Base-by-base conservation (phyloP, 2,113 vertebrate species). In the Macquaria australasica region DNA sequence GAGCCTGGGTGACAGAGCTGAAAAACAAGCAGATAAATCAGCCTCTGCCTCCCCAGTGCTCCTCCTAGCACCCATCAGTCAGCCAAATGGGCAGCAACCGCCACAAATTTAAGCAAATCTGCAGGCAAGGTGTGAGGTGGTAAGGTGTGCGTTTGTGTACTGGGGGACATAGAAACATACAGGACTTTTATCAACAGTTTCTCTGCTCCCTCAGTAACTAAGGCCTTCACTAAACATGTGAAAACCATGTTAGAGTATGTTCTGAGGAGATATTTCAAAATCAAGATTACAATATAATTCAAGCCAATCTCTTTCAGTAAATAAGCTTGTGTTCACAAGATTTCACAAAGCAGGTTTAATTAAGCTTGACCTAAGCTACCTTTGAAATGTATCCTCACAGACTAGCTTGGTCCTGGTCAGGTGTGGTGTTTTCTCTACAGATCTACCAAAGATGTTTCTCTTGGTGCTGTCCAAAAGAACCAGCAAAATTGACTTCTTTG, bases 21-120 rank as follows among this genome's bases (percentile, higher is more conserved):
- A 87, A 92, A 89, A 91, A 90, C 86, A 90, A 86, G 90, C 86
- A 72, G 81, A 92, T 94, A 93, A 91, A 95, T 94, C 90, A 91
- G 86, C 58, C 55, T 62, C 73, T 77, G 85, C 58, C 84, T 78
- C 68, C 88, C 69, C 62, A 16, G 41, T 48, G 81, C 88, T 81
- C 90, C 84, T 91, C 87, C 79, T 41, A 48, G 78, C 1, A 5
- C 53, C 68, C 87, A 93, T 94, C 91, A 82, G 73, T 95, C 92
- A 93, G 62, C 62, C 64, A 83, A 84, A 92, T 85, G 84, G 87
- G 87, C 87, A 73, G 89, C 86, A 53, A 58, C 63, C 55, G 64
- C 78, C 62, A 84, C 83, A 92, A 84, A 93, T 92, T 90, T 90
- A 87, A 89, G 69, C 64, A 77, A 66, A 72, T 81, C 56, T 75